Conservation (phyloP, 2,888 invertebrate genomes). For the Heliconius erato region DNA sequence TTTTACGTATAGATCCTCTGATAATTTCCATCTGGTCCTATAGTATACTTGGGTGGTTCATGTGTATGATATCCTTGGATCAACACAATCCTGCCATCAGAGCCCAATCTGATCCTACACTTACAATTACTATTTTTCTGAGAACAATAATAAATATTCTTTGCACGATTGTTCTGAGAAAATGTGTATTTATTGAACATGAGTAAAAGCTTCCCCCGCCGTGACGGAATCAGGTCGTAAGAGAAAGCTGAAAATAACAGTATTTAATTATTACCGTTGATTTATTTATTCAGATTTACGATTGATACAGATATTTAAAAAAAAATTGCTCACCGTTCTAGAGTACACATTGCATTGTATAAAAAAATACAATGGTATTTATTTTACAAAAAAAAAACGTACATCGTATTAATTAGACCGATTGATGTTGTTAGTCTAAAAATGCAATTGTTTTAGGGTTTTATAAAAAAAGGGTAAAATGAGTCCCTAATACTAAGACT, state of each 20-base stretch:
- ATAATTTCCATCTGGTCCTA: conserved; percentile 48
- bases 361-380: neutral
- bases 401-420: neutral
- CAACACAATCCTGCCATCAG: conserved; percentile 52
- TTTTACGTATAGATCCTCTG: conserved; percentile 43
- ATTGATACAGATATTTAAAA: neutral
- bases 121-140: conserved; percentile 58
- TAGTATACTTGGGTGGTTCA: conserved; percentile 57
- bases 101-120: conserved; percentile 60
- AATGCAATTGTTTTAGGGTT: neutral
- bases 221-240: conserved; percentile 48
- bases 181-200: conserved; percentile 52
- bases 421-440: neutral
- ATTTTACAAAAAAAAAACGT: neutral
- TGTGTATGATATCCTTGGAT: conserved; percentile 59
- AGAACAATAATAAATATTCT: conserved; percentile 56
- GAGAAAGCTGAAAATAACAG: conserved; percentile 46
- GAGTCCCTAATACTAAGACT: too few species aligned
- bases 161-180: conserved; percentile 50
- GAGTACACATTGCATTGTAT: neutral
- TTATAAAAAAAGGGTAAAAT: too few species aligned
- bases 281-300: neutral
- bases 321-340: neutral
- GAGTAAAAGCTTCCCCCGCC: conserved; percentile 59
- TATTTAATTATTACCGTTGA: conserved; percentile 43